These are phyloP conservation scores for Microcebus griseorufus DNA, from an alignment of 2,113 vertebrate species.

Conservation along the genomic window DNA sequence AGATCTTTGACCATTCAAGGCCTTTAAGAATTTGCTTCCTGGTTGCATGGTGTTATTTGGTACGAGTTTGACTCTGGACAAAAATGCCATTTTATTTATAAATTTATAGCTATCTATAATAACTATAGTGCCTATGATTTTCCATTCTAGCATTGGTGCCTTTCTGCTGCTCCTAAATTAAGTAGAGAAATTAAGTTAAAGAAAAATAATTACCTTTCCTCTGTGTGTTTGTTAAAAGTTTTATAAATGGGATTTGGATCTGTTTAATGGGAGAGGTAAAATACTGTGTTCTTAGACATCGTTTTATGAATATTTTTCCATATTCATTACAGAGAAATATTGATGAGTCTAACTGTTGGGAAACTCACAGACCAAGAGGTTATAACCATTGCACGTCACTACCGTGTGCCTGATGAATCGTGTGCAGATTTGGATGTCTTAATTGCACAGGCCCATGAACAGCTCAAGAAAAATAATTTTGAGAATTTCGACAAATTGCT, in stretches of 20 bases:
- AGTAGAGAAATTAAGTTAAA: slow-evolving; percentile 27
- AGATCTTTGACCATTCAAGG: slow-evolving; percentile 5
- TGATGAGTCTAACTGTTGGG: slow-evolving; percentile 81
- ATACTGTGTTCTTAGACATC: slow-evolving; percentile 1
- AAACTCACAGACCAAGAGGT: slow-evolving; percentile 91
- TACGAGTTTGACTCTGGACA: slow-evolving; percentile 26
- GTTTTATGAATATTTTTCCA: slow-evolving; percentile 29
- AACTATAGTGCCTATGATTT: slow-evolving; percentile 23
- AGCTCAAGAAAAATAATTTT: slow-evolving; percentile 90
- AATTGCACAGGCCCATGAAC: slow-evolving; percentile 88
- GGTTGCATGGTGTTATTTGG: not conserved
- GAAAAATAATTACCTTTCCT: not conserved
- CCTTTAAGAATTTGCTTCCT: slow-evolving; percentile 30
- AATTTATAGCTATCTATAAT: not conserved
- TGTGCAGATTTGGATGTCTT: slow-evolving; percentile 81
- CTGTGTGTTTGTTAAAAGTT: not conserved
- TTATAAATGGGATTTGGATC: slow-evolving; percentile 17
- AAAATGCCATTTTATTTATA: slow-evolving; percentile 52
- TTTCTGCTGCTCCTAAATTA: slow-evolving; percentile 13
- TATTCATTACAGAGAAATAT: slow-evolving; percentile 85
- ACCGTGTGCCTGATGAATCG: slow-evolving; percentile 76
- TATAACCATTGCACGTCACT: slow-evolving; percentile 88
- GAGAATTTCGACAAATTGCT: slow-evolving; percentile 87
- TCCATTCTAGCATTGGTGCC: not conserved
- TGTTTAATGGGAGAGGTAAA: slow-evolving; percentile 44